These are phyloP conservation scores for Gallinago jamesoni DNA, from an alignment of 2,113 vertebrate species.

Conservation along the genomic window DNA sequence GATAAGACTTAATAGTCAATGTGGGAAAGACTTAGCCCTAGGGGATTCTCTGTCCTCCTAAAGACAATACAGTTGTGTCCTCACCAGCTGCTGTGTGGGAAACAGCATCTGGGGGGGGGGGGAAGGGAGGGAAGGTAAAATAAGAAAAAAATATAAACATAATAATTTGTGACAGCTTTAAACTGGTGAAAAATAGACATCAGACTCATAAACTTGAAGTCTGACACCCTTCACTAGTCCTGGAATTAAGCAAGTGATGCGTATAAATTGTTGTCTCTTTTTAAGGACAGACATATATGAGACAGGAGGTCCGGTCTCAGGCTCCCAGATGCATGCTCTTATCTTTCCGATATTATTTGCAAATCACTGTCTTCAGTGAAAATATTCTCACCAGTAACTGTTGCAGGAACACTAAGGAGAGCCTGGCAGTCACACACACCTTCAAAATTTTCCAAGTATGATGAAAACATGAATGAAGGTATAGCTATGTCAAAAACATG, in stretches of 20 bases:
- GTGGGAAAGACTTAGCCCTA: background rate
- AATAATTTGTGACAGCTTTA: background rate
- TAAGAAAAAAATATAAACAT: background rate
- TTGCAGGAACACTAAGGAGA: background rate
- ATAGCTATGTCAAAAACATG: background rate
- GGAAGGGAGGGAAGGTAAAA: background rate
- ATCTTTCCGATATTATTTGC: background rate
- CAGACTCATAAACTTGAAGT: background rate
- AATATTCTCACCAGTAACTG: background rate
- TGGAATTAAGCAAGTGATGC: background rate
- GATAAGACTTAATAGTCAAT: background rate
- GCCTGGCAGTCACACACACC: background rate
- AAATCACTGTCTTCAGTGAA: background rate
- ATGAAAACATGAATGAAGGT: background rate
- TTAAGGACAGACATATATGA: too few relatives aligned
- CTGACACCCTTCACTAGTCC: background rate
- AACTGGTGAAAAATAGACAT: background rate
- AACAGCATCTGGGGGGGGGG: background rate
- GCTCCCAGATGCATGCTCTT: background rate
- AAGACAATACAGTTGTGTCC: constrained; percentile 43
- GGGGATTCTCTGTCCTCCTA: background rate
- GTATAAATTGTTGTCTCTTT: background rate
- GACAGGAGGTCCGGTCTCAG: background rate
- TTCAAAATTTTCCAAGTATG: background rate
- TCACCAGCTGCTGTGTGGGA: constrained; percentile 6